Evolutionary conservation across 2,888 invertebrate genomes (phyloP).

Genomic region (Nysson spinosus): DNA sequence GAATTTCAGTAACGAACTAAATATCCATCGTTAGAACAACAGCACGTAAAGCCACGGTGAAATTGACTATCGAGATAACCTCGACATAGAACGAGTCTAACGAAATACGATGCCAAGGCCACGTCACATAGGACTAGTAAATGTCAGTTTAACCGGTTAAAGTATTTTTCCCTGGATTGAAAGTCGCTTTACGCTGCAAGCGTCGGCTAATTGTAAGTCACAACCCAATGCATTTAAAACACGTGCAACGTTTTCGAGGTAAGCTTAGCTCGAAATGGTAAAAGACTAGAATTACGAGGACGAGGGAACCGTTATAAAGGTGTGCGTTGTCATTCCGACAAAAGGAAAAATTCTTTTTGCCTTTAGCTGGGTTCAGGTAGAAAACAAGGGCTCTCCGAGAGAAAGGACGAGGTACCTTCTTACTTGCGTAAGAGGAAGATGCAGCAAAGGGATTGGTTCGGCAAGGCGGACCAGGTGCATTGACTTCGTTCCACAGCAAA

Average conservation of each 20-base stretch:
- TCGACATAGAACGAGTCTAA: conserved; percentile 47
- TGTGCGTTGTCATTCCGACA: conserved; percentile 13
- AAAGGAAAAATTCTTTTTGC: conserved; percentile 30
- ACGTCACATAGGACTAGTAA: conserved; percentile 28
- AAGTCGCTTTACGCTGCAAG: conserved; percentile 31
- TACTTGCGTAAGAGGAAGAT: conserved; percentile 53
- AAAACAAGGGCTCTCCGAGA: conserved; percentile 9
- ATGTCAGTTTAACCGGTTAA: conserved; percentile 50
- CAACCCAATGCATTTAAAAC: conserved; percentile 8
- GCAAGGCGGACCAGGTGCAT: conserved; percentile 60
- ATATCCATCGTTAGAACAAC: conserved; percentile 3
- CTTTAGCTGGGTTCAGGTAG: conserved; percentile 20
- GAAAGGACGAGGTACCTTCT: conserved; percentile 15
- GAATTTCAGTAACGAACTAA: neutral
- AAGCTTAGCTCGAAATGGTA: no score
- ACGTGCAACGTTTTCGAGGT: conserved; percentile 15
- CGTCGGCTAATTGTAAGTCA: no score
- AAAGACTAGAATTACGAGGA: no score
- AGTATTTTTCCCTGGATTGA: conserved; percentile 43
- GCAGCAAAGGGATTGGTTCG: conserved; percentile 45
- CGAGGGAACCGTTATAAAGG: conserved; percentile 18
- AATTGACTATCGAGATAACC: conserved; percentile 49
- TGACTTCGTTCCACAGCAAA: conserved; percentile 61
- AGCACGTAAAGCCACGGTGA: conserved; percentile 15
- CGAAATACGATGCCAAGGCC: conserved; percentile 50